These are phyloP conservation scores for Amiota minor DNA, from an alignment of 2,888 invertebrate genomes.

Conservation along the genomic window DNA sequence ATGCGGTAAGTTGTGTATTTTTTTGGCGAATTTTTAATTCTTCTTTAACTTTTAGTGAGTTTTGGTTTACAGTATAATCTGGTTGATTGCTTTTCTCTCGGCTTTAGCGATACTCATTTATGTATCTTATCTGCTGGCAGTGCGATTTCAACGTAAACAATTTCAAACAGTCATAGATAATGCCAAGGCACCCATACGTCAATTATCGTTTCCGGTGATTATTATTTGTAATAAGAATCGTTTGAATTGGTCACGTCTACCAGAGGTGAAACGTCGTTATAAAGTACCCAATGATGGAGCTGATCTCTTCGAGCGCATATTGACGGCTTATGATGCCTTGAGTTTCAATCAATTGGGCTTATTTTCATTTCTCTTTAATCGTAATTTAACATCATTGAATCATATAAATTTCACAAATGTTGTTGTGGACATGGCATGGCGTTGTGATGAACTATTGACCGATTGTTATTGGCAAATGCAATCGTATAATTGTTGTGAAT, in stretches of 20 bases:
- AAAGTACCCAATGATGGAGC: slow-evolving; percentile 44
- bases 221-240: slow-evolving; percentile 70
- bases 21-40: neutral
- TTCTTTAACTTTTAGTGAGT: too few relatives aligned
- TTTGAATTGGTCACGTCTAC: slow-evolving; percentile 68
- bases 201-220: slow-evolving; percentile 69
- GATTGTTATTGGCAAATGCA: slow-evolving; percentile 73
- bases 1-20: slow-evolving; percentile 51
- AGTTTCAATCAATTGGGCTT: slow-evolving; percentile 57
- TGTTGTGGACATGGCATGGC: slow-evolving; percentile 64
- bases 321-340: slow-evolving; percentile 62
- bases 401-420: slow-evolving; percentile 67
- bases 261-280: slow-evolving; percentile 51
- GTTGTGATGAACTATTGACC: slow-evolving; percentile 71
- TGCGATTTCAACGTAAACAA: slow-evolving; percentile 55
- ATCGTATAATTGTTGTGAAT: slow-evolving; percentile 72
- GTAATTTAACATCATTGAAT: slow-evolving; percentile 46
- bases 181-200: slow-evolving; percentile 61
- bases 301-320: slow-evolving; percentile 53
- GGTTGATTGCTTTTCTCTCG: slow-evolving; percentile 55
- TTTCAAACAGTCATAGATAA: slow-evolving; percentile 66
- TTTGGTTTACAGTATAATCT: slow-evolving; percentile 51
- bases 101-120: slow-evolving; percentile 59
- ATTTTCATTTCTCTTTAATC: slow-evolving; percentile 44
- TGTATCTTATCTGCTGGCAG: slow-evolving; percentile 56